Conservation (phyloP, 1,140 invertebrate species). For the Leptinotarsa lineolata region DNA sequence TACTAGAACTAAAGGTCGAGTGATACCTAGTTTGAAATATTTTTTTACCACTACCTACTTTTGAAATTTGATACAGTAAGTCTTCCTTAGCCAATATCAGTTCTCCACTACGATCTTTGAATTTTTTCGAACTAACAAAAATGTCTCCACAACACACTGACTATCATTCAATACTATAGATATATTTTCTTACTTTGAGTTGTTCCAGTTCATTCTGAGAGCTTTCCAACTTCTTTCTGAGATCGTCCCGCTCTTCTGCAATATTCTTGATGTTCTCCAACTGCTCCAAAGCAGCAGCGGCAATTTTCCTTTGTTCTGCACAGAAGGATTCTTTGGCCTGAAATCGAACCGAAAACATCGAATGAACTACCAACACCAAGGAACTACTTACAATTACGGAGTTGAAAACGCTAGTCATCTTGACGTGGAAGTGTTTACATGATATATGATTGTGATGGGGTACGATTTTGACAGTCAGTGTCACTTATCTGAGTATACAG, state of each 20-base stretch:
- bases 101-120: not conserved
- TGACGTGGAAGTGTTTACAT: constrained; percentile 16
- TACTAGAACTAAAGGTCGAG: too few relatives aligned
- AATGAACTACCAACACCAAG: too few relatives aligned
- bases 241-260: constrained; percentile 41
- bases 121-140: not conserved
- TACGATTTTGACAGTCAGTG: not conserved
- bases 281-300: constrained; percentile 42
- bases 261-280: constrained; percentile 45
- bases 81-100: too few relatives aligned
- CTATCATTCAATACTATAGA: not conserved
- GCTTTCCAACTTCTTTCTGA: constrained; percentile 36
- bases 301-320: constrained; percentile 41
- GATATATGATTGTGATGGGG: too few relatives aligned
- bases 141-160: not conserved
- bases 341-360: not conserved
- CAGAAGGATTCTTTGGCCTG: constrained; percentile 41
- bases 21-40: too few relatives aligned
- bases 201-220: constrained; percentile 38
- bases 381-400: constrained; percentile 33
- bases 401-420: constrained; percentile 33
- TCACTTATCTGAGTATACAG: too few relatives aligned
- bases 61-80: too few relatives aligned
- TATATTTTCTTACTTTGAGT: constrained; percentile 32
- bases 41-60: too few relatives aligned